These are phyloP conservation scores for Campoplex nolae DNA, from an alignment of 2,888 invertebrate genomes.

Conservation along the genomic window DNA sequence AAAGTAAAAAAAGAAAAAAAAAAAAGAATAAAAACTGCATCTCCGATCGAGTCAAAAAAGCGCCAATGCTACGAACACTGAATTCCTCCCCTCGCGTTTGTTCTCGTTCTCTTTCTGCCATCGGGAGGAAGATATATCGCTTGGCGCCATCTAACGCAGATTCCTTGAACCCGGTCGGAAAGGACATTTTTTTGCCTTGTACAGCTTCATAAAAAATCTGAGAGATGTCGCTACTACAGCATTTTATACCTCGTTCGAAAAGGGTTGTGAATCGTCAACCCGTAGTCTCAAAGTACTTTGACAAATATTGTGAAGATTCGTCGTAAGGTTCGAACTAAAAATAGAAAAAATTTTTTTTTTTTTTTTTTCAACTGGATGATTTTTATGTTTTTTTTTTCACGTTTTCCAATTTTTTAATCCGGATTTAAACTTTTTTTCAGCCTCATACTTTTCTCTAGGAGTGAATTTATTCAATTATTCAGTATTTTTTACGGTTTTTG, in stretches of 20 bases:
- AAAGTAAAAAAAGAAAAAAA: not conserved
- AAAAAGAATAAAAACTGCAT: constrained; percentile 63
- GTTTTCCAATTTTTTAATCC: not conserved
- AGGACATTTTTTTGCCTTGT: constrained; percentile 49
- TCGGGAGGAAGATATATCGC: constrained; percentile 47
- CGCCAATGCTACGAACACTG: constrained; percentile 46
- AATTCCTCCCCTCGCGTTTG: constrained; percentile 54
- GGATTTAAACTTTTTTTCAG: not conserved
- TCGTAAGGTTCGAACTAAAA: not conserved
- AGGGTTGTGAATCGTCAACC: not conserved
- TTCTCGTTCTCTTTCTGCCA: constrained; percentile 50
- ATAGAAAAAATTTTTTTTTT: not conserved
- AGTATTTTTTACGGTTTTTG: not conserved
- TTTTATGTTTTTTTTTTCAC: constrained; percentile 5
- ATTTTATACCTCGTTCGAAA: constrained; percentile 42
- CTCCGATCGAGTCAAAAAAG: constrained; percentile 64
- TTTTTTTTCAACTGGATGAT: not conserved
- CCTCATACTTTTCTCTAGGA: not conserved
- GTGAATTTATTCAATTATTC: not conserved
- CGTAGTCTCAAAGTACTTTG: not conserved
- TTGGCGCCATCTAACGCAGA: constrained; percentile 79
- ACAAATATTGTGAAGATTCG: constrained; percentile 1
- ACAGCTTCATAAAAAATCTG: constrained; percentile 74
- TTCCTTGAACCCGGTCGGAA: constrained; percentile 71
- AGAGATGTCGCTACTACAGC: constrained; percentile 76